Evolutionary conservation across 64 coral and sea anemone genomes (phyloP).

Genomic region (Dendrophyllia cribrosa): DNA sequence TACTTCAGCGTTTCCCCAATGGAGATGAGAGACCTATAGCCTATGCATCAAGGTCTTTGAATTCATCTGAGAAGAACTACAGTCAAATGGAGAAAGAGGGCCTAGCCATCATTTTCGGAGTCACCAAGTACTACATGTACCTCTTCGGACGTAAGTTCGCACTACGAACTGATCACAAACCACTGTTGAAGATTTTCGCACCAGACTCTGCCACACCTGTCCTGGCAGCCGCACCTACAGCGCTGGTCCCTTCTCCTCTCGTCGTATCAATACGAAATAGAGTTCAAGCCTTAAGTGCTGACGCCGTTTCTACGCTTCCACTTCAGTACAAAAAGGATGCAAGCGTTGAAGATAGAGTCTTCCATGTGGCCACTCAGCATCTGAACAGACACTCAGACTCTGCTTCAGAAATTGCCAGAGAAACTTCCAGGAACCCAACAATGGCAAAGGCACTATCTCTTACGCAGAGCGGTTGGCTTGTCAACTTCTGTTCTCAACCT

Average conservation of each 20-base stretch:
- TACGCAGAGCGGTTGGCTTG: conserved; percentile 23
- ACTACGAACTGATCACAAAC: conserved; percentile 15
- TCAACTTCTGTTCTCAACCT: not conserved
- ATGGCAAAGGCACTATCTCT: conserved; percentile 13
- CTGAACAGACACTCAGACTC: conserved; percentile 15
- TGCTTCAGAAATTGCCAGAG: not conserved
- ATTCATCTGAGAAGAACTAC: conserved; percentile 23
- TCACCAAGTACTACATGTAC: not conserved
- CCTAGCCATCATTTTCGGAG: not conserved
- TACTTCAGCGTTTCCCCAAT: not conserved
- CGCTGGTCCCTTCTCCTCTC: too few relatives aligned
- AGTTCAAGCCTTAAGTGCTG: not conserved
- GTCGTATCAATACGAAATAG: too few relatives aligned
- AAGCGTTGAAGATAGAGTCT: not conserved
- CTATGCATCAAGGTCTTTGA: not conserved
- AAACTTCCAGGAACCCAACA: conserved; percentile 33
- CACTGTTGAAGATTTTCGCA: not conserved
- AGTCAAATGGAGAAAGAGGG: conserved; percentile 52
- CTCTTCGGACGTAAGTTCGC: conserved; percentile 17
- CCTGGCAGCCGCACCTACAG: not conserved
- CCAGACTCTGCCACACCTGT: not conserved
- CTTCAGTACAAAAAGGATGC: not conserved
- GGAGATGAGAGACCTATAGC: not conserved
- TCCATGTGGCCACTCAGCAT: not conserved
- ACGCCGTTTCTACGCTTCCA: not conserved